A percentile compares a stretch with the other conserved stretches of the same genome.
These are phyloP conservation scores for Dicycla oo DNA, from an alignment of 2,888 invertebrate species.

Conservation along the genomic window DNA sequence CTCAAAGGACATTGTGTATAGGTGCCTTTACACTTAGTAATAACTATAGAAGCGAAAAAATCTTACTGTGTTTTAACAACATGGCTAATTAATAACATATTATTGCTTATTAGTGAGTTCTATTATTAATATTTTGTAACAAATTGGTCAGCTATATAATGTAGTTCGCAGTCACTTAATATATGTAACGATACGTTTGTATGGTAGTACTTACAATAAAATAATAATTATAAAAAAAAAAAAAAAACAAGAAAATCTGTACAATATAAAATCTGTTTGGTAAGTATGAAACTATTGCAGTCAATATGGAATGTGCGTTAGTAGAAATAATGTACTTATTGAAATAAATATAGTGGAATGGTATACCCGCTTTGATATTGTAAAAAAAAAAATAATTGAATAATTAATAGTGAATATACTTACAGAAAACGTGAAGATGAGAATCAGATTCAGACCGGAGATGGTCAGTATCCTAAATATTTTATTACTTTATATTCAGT, in stretches of 20 bases:
- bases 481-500: not conserved
- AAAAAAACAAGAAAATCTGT: conserved; percentile 62
- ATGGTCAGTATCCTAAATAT: conserved; percentile 20
- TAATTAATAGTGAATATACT: conserved; percentile 12
- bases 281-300: conserved; percentile 84
- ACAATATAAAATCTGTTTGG: conserved; percentile 67
- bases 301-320: conserved; percentile 82
- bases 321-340: conserved; percentile 68
- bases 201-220: conserved; percentile 59
- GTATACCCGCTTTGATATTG: conserved; percentile 72
- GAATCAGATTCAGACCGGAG: conserved; percentile 23
- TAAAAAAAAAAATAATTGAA: conserved; percentile 28
- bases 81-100: conserved; percentile 56
- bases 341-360: conserved; percentile 78
- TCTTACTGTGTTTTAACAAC: conserved; percentile 50
- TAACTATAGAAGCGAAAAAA: conserved; percentile 32
- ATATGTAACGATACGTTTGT: conserved; percentile 52
- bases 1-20: conserved; percentile 8
- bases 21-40: not conserved
- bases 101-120: conserved; percentile 60
- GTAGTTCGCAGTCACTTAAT: conserved; percentile 47
- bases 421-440: conserved; percentile 11
- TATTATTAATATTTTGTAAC: conserved; percentile 62
- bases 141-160: conserved; percentile 61
- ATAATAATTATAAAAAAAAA: conserved; percentile 56